A percentile compares a stretch with the other conserved stretches of the same genome.
Evolutionary conservation across 2,888 invertebrate species (phyloP).

Genomic region (Tenthredo amoena): DNA sequence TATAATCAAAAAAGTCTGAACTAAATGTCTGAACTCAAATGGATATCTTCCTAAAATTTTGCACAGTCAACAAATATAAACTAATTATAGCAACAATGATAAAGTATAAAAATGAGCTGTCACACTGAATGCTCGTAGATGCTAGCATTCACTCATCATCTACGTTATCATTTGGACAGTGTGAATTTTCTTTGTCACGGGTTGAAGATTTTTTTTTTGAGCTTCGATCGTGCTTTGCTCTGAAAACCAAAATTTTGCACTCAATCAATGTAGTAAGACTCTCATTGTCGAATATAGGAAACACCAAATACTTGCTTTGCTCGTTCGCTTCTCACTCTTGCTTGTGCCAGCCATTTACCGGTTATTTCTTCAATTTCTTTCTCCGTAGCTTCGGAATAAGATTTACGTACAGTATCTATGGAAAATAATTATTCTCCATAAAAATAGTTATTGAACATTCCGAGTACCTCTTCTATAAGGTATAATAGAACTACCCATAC

Average conservation of each 20-base stretch:
- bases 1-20: background rate
- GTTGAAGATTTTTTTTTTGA: background rate
- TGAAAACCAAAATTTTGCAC: background rate
- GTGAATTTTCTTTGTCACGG: background rate
- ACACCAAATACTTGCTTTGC: background rate
- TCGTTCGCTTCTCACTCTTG: background rate
- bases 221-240: background rate
- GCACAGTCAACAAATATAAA: background rate
- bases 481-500: background rate
- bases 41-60: background rate
- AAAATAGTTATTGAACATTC: background rate
- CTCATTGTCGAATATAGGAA: background rate
- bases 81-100: background rate
- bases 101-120: background rate
- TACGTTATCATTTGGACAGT: background rate
- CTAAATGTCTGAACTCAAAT: background rate
- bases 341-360: background rate
- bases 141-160: background rate
- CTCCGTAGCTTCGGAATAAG: background rate
- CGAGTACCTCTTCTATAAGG: background rate
- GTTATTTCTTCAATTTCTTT: background rate
- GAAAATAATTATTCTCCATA: background rate
- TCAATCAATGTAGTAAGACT: background rate
- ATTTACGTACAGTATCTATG: background rate
- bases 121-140: background rate